Evolutionary conservation across 2,113 vertebrate species (phyloP), one percentile per base, ranked within the genome.

Genomic region (Myxocyprinus asiaticus): DNA sequence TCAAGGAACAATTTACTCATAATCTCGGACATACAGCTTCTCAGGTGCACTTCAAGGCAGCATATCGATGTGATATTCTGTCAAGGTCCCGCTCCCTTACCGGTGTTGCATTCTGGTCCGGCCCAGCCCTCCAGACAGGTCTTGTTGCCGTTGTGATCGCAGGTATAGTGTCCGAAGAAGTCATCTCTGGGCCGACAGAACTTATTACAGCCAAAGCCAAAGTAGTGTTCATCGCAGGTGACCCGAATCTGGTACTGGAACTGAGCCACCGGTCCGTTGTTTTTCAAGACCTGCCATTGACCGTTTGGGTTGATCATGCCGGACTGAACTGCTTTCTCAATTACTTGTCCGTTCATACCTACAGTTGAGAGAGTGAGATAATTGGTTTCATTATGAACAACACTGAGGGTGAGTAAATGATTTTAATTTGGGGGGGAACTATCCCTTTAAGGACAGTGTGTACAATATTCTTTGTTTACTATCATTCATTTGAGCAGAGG

Each of bases 51-150:
- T 33, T 33, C 22, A 33, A 33, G 22, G 1, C 22, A 33, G 1
- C 22, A 33, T 33, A 33, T 33, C 22, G 1, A 33, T 33, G 22
- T 33, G 22, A 33, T 33, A 33, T 33, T 33, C 22, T 33, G 22
- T 33, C 22, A 33, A 33, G 22, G 22, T 3, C 22, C 22, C 22
- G 22, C 22, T 33, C 22, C 45, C 86, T 85, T 66, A 97, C 96
- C 95, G 83, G 86, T 95, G 88, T 92, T 96, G 86, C 96, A 98
- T 42, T 97, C 95, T 0, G 91, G 90, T 42, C 95, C 95, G 69
- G 88, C 92, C 96, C 96, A 98, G 86, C 96, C 96, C 83, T 98
- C 95, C 91, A 96, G 85, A 75, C 96, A 98, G 7, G 95, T 96
- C 88, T 96, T 97, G 91, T 97, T 96, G 79, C 96, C 96, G 0